Evolutionary conservation across 2,888 invertebrate genomes (phyloP), one percentile per base, ranked within the genome.

Genomic region (Hypomecis punctinalis): DNA sequence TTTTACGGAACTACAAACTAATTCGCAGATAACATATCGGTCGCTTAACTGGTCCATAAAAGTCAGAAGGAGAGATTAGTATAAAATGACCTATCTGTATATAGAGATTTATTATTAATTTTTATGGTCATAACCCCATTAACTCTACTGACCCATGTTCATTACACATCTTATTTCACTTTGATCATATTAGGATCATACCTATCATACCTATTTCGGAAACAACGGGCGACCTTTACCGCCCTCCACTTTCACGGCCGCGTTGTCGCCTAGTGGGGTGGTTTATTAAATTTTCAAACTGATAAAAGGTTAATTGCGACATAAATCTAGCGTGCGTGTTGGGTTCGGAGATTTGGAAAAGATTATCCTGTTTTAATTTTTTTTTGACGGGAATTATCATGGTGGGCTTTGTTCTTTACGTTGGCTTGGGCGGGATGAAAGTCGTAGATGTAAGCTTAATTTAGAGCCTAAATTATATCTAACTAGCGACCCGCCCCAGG

Each of bases 161-260:
- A 67, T 62, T 59, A 51, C 58, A 58, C 67, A 61, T 68, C 65
- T 71, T 69, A 70, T 72, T 73, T 70, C 68, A 69, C 75, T 77
- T 78, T 79, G 76, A 79, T 79, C 73, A 73, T 74, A 75, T 76
- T 70, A 63, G 73, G 72, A 66, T 57, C 67, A 67, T 52, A 70
- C 71, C 74, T 79, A 66, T 57, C 67, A 67, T 52, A 70, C 71
- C 74, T 79, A 79, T 81, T 80, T 76, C 53, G 42, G 67, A 74
- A 73, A 71, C 68, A 68, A 52, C 66, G 45, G 56, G 13, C 57
- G 78, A 78, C 83, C 83, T 83, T 82, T 80, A 46, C 57, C 54
- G 55, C 72, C 63, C 54, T 71, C 61, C 63, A 51, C 53, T 72
- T 71, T 69, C 70, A 71, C 75, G 75, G 63, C 51, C 54, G 69